Base-by-base conservation (phyloP, 64 coral and sea anemone species). In the Dendronephthya gigantea region DNA sequence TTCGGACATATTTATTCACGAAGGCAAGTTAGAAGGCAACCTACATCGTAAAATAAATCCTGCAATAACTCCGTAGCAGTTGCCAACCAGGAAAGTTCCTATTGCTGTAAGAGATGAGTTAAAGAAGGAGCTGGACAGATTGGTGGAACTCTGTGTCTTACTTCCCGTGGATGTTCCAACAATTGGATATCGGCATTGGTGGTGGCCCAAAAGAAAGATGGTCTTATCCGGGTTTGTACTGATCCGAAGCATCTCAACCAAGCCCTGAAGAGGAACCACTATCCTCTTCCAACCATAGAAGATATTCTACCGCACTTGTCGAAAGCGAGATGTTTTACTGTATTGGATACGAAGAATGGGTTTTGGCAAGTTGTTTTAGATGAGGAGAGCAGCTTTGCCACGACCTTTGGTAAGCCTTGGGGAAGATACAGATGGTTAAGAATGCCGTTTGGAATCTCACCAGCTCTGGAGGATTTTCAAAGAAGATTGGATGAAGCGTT, bases 401-500 rank as follows among this genome's bases (percentile, higher is more conserved):
- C 72, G 0, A 79, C 72, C 6, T 79, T 75, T 79, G 9, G 10
- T 0, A 79, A 2, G 49, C 90, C 90, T 0, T 88, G 82, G 81
- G 62, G 82, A 19, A 1, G 86, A 38, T 92, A 30, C 39, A 55
- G 82, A 4, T 88, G 90, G 83, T 45, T 82, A 14, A 28, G 86
- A 0, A 92, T 88, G 90, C 82, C 90, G 25, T 91, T 91, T 83
- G 90, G 75, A 15, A 23, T 91, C 10, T 59, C 85, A 13, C 35
- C 85, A 1, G 39, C 90, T 4, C 90, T 62, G 25, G 85, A 92
- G 14, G 90, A 92, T 19, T 91, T 91, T 38, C 85, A 83, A n/a
- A 83, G 86, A 41, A 49, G 90, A 40, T 40, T 88, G 23, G 30
- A 92, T 81, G 59, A 84, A 8, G 90, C 86, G 15, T 68, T 90